Evolutionary conservation across 2,797 vertebrate species (phyloP).

Genomic region (Syngnathus rostellatus): DNA sequence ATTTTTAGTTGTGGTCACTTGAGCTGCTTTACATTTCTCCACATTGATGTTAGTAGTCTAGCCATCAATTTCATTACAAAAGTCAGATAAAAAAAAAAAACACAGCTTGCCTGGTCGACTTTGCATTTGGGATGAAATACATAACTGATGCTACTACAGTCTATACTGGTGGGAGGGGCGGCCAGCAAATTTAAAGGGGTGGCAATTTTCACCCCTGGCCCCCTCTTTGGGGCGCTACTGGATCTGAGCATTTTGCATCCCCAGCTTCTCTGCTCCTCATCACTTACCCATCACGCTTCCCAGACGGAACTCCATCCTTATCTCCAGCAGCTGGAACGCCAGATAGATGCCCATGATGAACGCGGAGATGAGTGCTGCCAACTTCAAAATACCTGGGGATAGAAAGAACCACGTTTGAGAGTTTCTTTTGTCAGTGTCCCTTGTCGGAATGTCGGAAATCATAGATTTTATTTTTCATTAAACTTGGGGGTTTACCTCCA

Average conservation of each 20-base stretch:
- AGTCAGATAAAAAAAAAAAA: too few species aligned
- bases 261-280: neutral
- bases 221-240: too few species aligned
- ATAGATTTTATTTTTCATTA: neutral
- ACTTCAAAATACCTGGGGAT: slow-evolving; percentile 76
- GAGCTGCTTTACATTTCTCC: too few species aligned
- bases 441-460: neutral
- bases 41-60: too few species aligned
- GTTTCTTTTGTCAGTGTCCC: neutral
- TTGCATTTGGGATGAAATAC: too few species aligned
- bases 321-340: slow-evolving; percentile 86
- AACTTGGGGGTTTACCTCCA: slow-evolving; percentile 35
- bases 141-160: too few species aligned
- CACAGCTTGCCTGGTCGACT: too few species aligned
- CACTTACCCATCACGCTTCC: slow-evolving; percentile 77
- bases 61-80: too few species aligned
- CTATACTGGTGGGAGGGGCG: too few species aligned
- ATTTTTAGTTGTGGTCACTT: too few species aligned
- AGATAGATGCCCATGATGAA: slow-evolving; percentile 82
- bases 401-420: neutral
- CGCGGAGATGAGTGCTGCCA: slow-evolving; percentile 69
- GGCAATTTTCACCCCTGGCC: too few species aligned
- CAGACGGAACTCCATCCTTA: slow-evolving; percentile 80
- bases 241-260: slow-evolving; percentile 16
- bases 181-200: too few species aligned